Evolutionary conservation across 1,140 invertebrate genomes (phyloP), one percentile per base, ranked within the genome.

Genomic region (Drosophila asahinai): DNA sequence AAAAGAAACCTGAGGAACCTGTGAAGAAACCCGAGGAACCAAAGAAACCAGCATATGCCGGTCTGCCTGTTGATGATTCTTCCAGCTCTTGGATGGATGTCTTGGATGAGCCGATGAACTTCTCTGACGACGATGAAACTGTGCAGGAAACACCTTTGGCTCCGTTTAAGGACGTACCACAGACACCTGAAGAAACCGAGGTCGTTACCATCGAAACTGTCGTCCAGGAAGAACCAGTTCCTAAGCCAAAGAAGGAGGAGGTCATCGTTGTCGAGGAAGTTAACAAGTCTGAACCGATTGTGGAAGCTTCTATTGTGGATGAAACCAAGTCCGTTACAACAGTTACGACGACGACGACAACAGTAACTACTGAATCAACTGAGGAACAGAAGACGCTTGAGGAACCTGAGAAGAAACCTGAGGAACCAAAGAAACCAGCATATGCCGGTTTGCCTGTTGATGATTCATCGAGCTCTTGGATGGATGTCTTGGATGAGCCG

Each of bases 361-460:
- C 58, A 22, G 70, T 75, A 6, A 19, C 36, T 3, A 80, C 47
- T 0, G 78, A 75, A 38, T 62, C 64, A 3, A 2, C 5, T 27
- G 19, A 1, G 19, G 19, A 22, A 22, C 19, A 22, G 19, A 22
- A 22, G 19, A 22, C 1, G 19, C 19, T 1, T 2, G 22, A 4
- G 63, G 61, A 25, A 27, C 30, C 25, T 27, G 4, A 30, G 27
- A 30, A 30, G 27, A 30, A 30, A 7, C 27, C 71, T 42, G 66
- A 68, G 6, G 9, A 36, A 4, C 59, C 57, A 5, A 70, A 52
- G 25, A 93, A 91, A 66, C 58, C 81, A 45, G 77, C 83, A 7
- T 93, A 94, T 75, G 93, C 93, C 59, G 93, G 93, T 22, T 81
- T 94, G 33, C 93, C 93, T 27, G 93, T 94, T 40, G 93, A 95